phyloP scores from a whole-genome alignment of 2,888 invertebrate species.

The Limnephilus lunatus region DNA sequence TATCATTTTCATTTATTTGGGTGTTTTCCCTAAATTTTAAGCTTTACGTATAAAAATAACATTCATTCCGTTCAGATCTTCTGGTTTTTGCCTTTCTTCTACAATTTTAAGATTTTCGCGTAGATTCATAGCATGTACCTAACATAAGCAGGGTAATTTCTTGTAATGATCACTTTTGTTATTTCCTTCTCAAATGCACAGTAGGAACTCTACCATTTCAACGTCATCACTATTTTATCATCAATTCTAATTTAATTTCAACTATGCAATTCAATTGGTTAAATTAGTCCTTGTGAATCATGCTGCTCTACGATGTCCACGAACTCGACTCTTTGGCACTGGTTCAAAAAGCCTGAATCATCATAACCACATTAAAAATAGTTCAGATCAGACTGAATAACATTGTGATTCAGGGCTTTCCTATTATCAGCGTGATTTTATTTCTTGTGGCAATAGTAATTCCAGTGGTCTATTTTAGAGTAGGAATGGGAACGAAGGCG shows the following conservation, averaged over 20 bases:
- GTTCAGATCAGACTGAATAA: neutral
- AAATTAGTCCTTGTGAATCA: slow-evolving; percentile 2
- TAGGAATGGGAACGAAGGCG: slow-evolving; percentile 37
- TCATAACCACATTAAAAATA: neutral
- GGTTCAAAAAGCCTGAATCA: neutral
- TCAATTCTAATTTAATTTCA: slow-evolving; percentile 2
- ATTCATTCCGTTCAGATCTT: too few relatives aligned
- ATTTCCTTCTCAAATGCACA: neutral
- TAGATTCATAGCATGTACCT: neutral
- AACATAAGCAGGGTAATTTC: neutral
- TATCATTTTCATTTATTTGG: too few relatives aligned
- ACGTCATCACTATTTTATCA: neutral
- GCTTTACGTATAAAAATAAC: neutral
- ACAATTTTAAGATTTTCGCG: neutral
- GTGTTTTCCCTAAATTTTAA: neutral
- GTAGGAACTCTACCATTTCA: neutral
- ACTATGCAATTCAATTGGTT: slow-evolving; percentile 2
- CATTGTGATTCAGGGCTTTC: neutral
- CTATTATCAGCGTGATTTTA: neutral
- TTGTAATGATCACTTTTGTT: neutral
- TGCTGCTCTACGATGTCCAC: neutral
- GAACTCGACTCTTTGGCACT: slow-evolving; percentile 1
- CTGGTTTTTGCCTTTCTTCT: neutral
- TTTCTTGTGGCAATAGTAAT: slow-evolving; percentile 5
- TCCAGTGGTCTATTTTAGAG: slow-evolving; percentile 45